phyloP scores from a whole-genome alignment of 1,140 invertebrate genomes.

The Diorhabda elongata region DNA sequence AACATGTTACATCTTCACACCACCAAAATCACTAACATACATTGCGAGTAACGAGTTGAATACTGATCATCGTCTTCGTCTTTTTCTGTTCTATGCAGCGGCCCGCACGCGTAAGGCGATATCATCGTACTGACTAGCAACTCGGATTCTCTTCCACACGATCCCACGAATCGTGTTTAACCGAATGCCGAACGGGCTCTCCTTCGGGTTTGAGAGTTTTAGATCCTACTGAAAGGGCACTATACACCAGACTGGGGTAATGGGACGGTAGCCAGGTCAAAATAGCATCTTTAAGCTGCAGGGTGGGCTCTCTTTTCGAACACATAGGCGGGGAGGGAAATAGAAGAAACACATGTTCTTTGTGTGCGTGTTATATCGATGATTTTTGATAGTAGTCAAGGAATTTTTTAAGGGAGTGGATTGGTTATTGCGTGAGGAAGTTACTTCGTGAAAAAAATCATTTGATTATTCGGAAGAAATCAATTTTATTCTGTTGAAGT shows the following conservation, averaged over 20 bases:
- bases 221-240: slow-evolving; percentile 11
- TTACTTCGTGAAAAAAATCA: not conserved
- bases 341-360: slow-evolving; percentile 8
- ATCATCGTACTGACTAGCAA: slow-evolving; percentile 30
- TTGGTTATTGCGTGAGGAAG: not conserved
- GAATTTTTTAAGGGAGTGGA: not conserved
- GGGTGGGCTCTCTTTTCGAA: slow-evolving; percentile 4
- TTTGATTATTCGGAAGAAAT: slow-evolving; percentile 1
- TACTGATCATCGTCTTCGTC: slow-evolving; percentile 24
- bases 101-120: slow-evolving; percentile 34
- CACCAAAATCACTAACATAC: slow-evolving; percentile 15
- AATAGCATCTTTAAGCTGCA: slow-evolving; percentile 21
- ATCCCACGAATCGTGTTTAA: not conserved
- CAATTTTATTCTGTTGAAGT: not conserved
- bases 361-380: slow-evolving; percentile 5
- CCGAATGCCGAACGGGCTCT: slow-evolving; percentile 1
- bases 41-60: slow-evolving; percentile 20
- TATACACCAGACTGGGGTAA: slow-evolving; percentile 16
- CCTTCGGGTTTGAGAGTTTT: not conserved
- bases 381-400: not conserved
- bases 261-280: slow-evolving; percentile 21
- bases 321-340: slow-evolving; percentile 11
- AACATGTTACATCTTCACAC: slow-evolving; percentile 6
- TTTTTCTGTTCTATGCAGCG: slow-evolving; percentile 28
- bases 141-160: not conserved